Evolutionary conservation across 2,797 vertebrate genomes (phyloP).

Genomic region (Gouania willdenowi): DNA sequence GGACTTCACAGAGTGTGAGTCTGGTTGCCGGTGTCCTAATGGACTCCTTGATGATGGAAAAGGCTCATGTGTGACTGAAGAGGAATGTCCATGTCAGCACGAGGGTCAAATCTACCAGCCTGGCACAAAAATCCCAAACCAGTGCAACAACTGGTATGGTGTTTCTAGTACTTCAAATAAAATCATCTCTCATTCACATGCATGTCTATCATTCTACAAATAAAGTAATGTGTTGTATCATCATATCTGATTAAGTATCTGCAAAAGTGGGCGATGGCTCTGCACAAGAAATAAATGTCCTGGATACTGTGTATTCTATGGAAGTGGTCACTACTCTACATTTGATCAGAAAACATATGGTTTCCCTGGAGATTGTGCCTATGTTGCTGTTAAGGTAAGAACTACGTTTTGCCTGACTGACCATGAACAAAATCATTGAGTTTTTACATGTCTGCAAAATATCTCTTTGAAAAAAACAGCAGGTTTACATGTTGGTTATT

Average conservation of each 20-base stretch:
- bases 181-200: too few relatives aligned
- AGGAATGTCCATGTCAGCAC: constrained; percentile 86
- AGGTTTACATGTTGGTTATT: too few relatives aligned
- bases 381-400: constrained; percentile 86
- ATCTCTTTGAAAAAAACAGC: too few relatives aligned
- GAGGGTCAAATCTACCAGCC: constrained; percentile 71
- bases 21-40: constrained; percentile 86
- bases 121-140: constrained; percentile 71
- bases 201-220: too few relatives aligned
- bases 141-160: constrained; percentile 91
- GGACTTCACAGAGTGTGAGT: constrained; percentile 76
- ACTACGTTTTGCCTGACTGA: neutral
- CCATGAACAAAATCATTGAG: too few relatives aligned
- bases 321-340: constrained; percentile 88
- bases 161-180: too few relatives aligned
- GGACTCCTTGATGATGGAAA: constrained; percentile 80
- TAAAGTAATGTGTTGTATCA: neutral
- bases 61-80: constrained; percentile 77
- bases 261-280: constrained; percentile 81
- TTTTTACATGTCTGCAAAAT: too few relatives aligned
- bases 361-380: constrained; percentile 87
- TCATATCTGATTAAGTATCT: constrained; percentile 73
- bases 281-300: constrained; percentile 79
- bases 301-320: constrained; percentile 85
- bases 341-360: constrained; percentile 84